These are phyloP conservation scores for Neodontobutis hainanensis DNA, from an alignment of 2,113 vertebrate species.

Conservation along the genomic window DNA sequence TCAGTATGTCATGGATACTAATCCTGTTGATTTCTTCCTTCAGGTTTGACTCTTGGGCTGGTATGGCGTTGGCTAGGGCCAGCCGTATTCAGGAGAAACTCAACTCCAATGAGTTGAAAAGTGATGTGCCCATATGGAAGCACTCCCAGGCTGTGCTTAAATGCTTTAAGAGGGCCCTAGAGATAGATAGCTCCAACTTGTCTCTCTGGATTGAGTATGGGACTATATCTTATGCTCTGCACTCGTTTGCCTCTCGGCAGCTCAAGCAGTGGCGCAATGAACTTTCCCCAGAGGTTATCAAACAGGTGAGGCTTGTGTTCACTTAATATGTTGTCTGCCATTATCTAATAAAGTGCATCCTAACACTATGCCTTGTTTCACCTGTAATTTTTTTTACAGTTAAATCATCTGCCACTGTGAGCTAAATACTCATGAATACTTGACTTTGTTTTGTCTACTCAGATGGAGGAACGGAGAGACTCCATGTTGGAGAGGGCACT, in stretches of 20 bases:
- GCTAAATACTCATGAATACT: constrained; percentile 15
- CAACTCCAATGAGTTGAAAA: constrained; percentile 97
- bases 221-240: constrained; percentile 90
- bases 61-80: constrained; percentile 95
- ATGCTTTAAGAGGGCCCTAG: constrained; percentile 93
- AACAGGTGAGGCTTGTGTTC: constrained; percentile 82
- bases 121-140: constrained; percentile 95
- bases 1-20: not conserved
- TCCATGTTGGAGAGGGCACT: constrained; percentile 92
- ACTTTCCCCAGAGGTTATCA: constrained; percentile 86
- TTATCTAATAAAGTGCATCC: not conserved
- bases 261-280: constrained; percentile 92
- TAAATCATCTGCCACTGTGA: constrained; percentile 26
- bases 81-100: constrained; percentile 97
- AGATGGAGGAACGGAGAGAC: constrained; percentile 92
- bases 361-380: constrained; percentile 11
- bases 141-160: constrained; percentile 90
- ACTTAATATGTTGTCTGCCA: not conserved
- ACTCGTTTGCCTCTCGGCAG: constrained; percentile 94
- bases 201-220: constrained; percentile 97
- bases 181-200: constrained; percentile 93
- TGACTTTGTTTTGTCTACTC: constrained; percentile 27
- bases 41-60: constrained; percentile 99
- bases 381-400: not conserved
- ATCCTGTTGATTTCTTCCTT: constrained; percentile 1